Evolutionary conservation across 2,888 invertebrate species (phyloP).

Genomic region (Nebria brevicollis): DNA sequence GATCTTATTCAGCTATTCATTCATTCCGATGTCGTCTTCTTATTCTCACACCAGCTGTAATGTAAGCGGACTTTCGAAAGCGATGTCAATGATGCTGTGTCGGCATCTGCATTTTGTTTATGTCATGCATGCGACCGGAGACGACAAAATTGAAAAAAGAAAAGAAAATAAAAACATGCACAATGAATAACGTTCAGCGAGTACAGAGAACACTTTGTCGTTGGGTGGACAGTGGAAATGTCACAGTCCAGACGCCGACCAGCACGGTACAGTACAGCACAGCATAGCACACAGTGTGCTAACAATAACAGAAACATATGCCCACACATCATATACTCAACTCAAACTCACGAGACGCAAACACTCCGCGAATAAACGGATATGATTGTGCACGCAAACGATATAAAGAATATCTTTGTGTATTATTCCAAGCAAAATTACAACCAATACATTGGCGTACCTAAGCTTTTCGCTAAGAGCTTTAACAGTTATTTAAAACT

Average conservation of each 20-base stretch:
- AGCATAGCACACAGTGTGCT: slow-evolving; percentile 4
- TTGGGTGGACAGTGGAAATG: slow-evolving; percentile 23
- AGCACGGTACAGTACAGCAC: too few relatives aligned
- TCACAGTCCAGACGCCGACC: slow-evolving; percentile 38
- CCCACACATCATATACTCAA: slow-evolving; percentile 1
- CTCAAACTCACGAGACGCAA: slow-evolving; percentile 7
- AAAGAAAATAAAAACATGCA: slow-evolving; percentile 10
- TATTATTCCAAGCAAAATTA: not conserved
- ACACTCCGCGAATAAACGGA: slow-evolving; percentile 37
- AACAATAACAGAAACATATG: slow-evolving; percentile 21
- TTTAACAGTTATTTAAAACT: not conserved
- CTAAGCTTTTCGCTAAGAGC: not conserved
- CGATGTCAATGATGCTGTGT: slow-evolving; percentile 14
- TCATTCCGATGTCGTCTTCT: not conserved
- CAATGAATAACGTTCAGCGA: slow-evolving; percentile 17
- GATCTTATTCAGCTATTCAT: not conserved
- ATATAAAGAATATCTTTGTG: slow-evolving; percentile 36
- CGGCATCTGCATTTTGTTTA: slow-evolving; percentile 20
- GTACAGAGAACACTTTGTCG: slow-evolving; percentile 23
- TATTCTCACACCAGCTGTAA: slow-evolving; percentile 1
- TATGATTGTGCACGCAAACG: slow-evolving; percentile 18
- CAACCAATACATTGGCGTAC: not conserved
- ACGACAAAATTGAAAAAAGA: slow-evolving; percentile 23
- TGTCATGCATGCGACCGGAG: slow-evolving; percentile 26
- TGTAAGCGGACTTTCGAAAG: not conserved